These are phyloP conservation scores for Microctonus aethiopoides DNA, from an alignment of 2,888 invertebrate species.

Conservation along the genomic window DNA sequence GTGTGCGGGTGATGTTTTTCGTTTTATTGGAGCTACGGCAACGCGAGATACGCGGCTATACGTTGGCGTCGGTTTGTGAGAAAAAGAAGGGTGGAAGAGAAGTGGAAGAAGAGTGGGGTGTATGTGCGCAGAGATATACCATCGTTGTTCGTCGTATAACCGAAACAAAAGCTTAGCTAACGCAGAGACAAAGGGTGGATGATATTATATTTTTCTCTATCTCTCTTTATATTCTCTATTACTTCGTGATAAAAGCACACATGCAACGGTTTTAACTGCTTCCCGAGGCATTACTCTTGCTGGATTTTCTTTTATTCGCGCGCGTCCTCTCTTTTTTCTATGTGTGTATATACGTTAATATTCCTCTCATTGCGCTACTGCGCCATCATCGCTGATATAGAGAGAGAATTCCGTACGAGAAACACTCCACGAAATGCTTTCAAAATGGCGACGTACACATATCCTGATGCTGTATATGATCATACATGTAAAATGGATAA, in stretches of 20 bases:
- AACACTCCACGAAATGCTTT: constrained; percentile 8
- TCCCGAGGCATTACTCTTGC: constrained; percentile 46
- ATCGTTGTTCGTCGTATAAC: constrained; percentile 63
- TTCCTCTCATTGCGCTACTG: not conserved
- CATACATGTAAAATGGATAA: not conserved
- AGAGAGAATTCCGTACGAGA: not conserved
- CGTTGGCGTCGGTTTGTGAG: constrained; percentile 19
- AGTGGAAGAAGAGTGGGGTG: constrained; percentile 11
- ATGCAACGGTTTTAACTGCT: constrained; percentile 67
- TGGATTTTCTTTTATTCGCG: constrained; percentile 62
- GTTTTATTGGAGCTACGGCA: constrained; percentile 60
- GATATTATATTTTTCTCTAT: constrained; percentile 34
- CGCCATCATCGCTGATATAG: not conserved
- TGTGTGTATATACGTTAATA: too few species aligned
- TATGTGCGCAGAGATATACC: constrained; percentile 47
- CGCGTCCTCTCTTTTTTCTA: constrained; percentile 14
- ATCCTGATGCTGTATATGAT: not conserved
- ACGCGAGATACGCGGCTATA: constrained; percentile 14
- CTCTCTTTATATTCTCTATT: not conserved
- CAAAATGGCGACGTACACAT: constrained; percentile 18
- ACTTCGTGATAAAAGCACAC: constrained; percentile 52
- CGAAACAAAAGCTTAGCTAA: constrained; percentile 67
- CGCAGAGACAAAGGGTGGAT: constrained; percentile 61
- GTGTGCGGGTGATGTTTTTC: constrained; percentile 59
- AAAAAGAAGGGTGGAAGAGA: constrained; percentile 20